A percentile compares a stretch with the other conserved stretches of the same genome.
phyloP scores from a whole-genome alignment of 2,888 invertebrate genomes.

The Melanostoma scalare region DNA sequence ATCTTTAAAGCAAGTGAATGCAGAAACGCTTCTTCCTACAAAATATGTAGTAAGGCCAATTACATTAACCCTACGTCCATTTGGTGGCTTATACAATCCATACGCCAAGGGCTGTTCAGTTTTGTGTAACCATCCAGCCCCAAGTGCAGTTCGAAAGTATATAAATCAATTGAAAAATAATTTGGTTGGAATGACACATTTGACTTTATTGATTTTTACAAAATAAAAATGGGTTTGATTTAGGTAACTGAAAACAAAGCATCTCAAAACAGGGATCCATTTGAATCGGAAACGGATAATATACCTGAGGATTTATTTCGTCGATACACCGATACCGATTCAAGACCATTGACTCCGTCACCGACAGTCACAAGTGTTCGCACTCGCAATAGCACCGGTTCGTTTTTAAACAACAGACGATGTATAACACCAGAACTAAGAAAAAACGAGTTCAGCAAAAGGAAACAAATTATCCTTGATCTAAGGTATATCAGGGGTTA shows the following conservation, averaged over 20 bases:
- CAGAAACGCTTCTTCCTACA: slow-evolving; percentile 74
- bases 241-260: slow-evolving; percentile 51
- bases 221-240: background rate
- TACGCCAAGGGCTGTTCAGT: slow-evolving; percentile 91
- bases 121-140: slow-evolving; percentile 92
- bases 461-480: slow-evolving; percentile 89
- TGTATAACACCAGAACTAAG: slow-evolving; percentile 89
- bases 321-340: slow-evolving; percentile 92
- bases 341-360: slow-evolving; percentile 90
- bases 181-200: slow-evolving; percentile 83
- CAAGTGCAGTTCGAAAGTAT: slow-evolving; percentile 87
- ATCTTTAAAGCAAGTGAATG: slow-evolving; percentile 71
- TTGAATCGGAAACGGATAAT: slow-evolving; percentile 82
- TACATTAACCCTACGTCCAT: slow-evolving; percentile 89
- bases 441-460: slow-evolving; percentile 82
- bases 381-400: slow-evolving; percentile 86
- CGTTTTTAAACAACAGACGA: slow-evolving; percentile 82
- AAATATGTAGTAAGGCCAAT: slow-evolving; percentile 86
- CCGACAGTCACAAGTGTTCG: slow-evolving; percentile 89
- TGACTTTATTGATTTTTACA: background rate
- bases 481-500: slow-evolving; percentile 81
- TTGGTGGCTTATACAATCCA: slow-evolving; percentile 91
- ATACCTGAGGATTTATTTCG: slow-evolving; percentile 90
- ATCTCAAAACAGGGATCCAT: slow-evolving; percentile 17
- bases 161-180: slow-evolving; percentile 88